Conservation (phyloP, 2,888 invertebrate species). For the Fragum sueziense region DNA sequence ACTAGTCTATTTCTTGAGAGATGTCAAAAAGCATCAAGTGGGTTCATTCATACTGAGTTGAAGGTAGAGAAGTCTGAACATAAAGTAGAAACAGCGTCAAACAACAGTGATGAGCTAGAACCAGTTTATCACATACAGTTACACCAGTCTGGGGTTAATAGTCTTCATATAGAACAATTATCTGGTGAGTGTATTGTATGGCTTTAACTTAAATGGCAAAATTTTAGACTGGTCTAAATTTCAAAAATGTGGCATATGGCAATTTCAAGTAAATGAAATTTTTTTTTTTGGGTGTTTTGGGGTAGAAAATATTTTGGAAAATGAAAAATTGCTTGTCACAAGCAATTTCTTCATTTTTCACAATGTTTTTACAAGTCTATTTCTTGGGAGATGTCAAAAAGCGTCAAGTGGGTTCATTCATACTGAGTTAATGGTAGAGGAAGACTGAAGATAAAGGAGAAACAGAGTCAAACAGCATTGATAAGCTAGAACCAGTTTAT, state of each 20-base stretch:
- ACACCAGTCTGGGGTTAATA: constrained; percentile 92
- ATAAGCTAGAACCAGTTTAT: constrained; percentile 18
- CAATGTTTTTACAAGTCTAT: no score
- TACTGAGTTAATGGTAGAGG: not conserved
- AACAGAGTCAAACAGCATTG: not conserved
- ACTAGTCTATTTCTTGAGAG: no score
- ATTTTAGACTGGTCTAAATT: no score
- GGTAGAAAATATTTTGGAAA: no score
- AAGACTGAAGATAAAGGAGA: not conserved
- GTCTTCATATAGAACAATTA: constrained; percentile 84
- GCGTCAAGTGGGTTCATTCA: not conserved
- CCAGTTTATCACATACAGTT: constrained; percentile 29
- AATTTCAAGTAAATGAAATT: no score
- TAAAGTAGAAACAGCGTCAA: not conserved
- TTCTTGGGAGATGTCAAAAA: no score
- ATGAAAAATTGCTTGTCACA: no score
- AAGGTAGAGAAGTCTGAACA: not conserved
- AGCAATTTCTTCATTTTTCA: no score
- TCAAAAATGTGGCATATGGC: no score
- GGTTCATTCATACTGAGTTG: not conserved
- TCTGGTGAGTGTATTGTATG: constrained; percentile 61
- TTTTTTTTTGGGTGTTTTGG: no score
- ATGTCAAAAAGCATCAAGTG: no score
- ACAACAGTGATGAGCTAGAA: not conserved
- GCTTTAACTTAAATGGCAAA: no score